Evolutionary conservation across 2,113 vertebrate genomes (phyloP).

Genomic region (Chroicocephalus ridibundus): DNA sequence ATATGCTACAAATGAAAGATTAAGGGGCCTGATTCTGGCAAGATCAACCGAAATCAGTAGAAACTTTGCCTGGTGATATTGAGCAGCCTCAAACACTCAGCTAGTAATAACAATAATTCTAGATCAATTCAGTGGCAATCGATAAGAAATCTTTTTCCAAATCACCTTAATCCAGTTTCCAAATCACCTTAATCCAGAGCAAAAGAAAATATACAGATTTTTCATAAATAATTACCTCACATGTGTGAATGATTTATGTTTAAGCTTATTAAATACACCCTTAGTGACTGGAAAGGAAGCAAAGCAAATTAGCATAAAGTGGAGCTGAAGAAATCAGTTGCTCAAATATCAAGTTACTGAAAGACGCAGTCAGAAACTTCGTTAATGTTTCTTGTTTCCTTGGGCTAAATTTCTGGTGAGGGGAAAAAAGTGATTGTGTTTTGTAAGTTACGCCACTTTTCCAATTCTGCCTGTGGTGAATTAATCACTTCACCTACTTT

Average conservation of each 20-base stretch:
- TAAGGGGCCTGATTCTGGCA: background rate
- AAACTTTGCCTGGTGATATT: background rate
- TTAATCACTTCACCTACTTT: background rate
- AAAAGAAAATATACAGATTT: background rate
- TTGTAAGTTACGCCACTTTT: background rate
- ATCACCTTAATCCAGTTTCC: background rate
- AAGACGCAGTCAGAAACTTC: background rate
- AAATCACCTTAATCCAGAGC: background rate
- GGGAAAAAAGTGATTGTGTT: background rate
- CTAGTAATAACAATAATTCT: background rate
- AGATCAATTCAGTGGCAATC: background rate
- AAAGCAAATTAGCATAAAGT: constrained; percentile 11
- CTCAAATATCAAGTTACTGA: background rate
- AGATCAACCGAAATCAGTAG: background rate
- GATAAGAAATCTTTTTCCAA: background rate
- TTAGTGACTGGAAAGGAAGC: background rate
- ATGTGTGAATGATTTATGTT: background rate
- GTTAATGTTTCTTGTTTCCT: constrained; percentile 40
- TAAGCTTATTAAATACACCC: constrained; percentile 2
- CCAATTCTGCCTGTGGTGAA: background rate
- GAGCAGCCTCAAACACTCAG: background rate
- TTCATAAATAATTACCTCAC: background rate
- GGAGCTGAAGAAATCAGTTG: background rate
- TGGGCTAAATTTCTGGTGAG: background rate
- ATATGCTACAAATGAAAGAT: background rate